Conservation (phyloP, 2,797 vertebrate species). For the Yasuhikotakia modesta region DNA sequence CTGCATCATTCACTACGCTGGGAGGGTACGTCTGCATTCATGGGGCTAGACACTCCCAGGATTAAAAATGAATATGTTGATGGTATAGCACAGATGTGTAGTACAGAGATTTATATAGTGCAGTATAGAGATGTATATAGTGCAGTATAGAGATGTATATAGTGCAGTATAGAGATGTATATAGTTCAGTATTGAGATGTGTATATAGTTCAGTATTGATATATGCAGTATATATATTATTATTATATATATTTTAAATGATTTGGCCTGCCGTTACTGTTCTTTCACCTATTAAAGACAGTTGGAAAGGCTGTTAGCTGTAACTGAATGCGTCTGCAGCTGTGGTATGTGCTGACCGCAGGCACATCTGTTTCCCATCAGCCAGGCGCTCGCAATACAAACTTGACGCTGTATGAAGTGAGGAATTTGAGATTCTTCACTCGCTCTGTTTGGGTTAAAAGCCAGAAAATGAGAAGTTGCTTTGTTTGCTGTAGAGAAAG, state of each 20-base stretch:
- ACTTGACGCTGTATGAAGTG: slow-evolving; percentile 37
- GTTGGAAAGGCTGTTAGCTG: slow-evolving; percentile 5
- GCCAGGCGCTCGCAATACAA: slow-evolving; percentile 21
- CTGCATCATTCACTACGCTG: slow-evolving; percentile 97
- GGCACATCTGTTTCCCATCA: slow-evolving; percentile 58
- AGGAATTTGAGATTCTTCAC: slow-evolving; percentile 17
- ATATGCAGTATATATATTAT: neutral
- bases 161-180: no score
- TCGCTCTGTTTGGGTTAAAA: slow-evolving; percentile 8
- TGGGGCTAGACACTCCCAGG: no score
- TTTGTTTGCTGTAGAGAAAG: slow-evolving; percentile 17
- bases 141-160: no score
- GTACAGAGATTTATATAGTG: no score
- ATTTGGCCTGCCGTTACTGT: neutral
- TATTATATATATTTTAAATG: neutral
- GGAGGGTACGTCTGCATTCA: slow-evolving; percentile 79
- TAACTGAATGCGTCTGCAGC: no score
- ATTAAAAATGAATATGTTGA: no score
- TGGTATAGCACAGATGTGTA: no score
- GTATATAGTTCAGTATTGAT: no score
- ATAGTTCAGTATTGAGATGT: no score
- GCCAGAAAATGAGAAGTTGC: slow-evolving; percentile 4
- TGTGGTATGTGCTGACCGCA: slow-evolving; percentile 37
- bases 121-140: no score
- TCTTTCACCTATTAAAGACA: neutral